These are phyloP conservation scores for Dascyllus trimaculatus DNA, from an alignment of 2,113 vertebrate genomes.

Conservation along the genomic window DNA sequence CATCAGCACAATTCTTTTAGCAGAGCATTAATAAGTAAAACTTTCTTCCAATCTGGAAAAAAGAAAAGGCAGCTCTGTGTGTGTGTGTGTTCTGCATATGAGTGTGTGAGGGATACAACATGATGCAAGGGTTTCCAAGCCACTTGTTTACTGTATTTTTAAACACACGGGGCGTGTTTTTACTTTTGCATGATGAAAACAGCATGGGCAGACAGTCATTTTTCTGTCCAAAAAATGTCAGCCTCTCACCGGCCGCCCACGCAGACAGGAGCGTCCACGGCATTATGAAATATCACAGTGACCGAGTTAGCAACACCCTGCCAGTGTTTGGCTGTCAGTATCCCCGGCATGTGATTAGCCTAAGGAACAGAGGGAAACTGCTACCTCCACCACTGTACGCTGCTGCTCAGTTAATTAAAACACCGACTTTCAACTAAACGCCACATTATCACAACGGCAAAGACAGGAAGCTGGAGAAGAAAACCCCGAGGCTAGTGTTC, in stretches of 20 bases:
- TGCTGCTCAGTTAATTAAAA: conserved; percentile 77
- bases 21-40: conserved; percentile 60
- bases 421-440: conserved; percentile 67
- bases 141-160: conserved; percentile 48
- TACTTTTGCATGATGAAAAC: conserved; percentile 34
- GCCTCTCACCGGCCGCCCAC: not conserved
- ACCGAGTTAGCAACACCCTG: conserved; percentile 37
- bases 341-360: conserved; percentile 56
- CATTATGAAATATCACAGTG: conserved; percentile 31
- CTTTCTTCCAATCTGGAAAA: conserved; percentile 23
- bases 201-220: not conserved
- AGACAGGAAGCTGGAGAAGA: conserved; percentile 51
- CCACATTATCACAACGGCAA: conserved; percentile 65
- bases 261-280: conserved; percentile 11
- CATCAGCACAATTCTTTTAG: conserved; percentile 65
- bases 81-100: not conserved
- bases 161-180: conserved; percentile 8
- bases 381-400: conserved; percentile 40
- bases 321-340: conserved; percentile 37
- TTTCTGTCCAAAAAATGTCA: conserved; percentile 14
- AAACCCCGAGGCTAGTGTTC: conserved; percentile 43
- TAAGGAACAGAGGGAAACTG: conserved; percentile 33
- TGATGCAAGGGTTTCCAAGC: conserved; percentile 72
- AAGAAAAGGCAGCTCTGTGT: not conserved
- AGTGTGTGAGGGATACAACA: conserved; percentile 9